Base-by-base conservation (phyloP, 2,888 invertebrate species). In the Limnephilus marmoratus region DNA sequence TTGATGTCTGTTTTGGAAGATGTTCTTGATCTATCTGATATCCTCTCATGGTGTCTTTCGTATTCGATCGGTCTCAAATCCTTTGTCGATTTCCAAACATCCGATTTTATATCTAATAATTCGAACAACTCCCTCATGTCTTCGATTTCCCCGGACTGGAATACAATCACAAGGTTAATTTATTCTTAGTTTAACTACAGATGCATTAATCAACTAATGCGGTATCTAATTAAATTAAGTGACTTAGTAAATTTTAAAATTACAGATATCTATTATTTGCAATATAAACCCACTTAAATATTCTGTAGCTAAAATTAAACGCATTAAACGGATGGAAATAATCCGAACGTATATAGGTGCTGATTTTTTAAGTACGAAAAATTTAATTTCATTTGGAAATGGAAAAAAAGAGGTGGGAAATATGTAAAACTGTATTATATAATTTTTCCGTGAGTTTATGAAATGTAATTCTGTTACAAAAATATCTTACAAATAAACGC, bases 61-160 rank as follows among this genome's bases (percentile, higher is more conserved):
- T 96, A 96, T 93, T 96, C 96, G 94, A 96, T 95, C 94, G 96
- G 96, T 94, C 96, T 95, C 49, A 93, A 85, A 95, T 96, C 96
- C 93, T 96, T 96, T 94, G 96, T 96, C 94, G 96, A 96, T 95
- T 96, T 96, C 97, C 97, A 97, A 94, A 97, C 97, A 94, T 98
- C 98, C 94, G 98, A 98, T 95, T 98, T 98, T 94, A 98, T 98
- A 96, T 98, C 98, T 94, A 98, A 95, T 94, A 98, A 96, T 95
- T 98, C 97, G 95, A 98, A 97, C 91, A 98, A 95, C 95, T 98
- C 98, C 95, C 98, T 97, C 96, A 98, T 97, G 94, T 98, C 98
- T 94, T 97, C 97, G 94, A 98, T 97, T 96, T 98, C 98, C 94
- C 97, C 97, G 94, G 97, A 97, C 98, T 98, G 96, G 94, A 97